A percentile compares a stretch with the other conserved stretches of the same genome.
phyloP scores from a whole-genome alignment of 2,113 vertebrate species.

The Oncorhynchus kisutch region DNA sequence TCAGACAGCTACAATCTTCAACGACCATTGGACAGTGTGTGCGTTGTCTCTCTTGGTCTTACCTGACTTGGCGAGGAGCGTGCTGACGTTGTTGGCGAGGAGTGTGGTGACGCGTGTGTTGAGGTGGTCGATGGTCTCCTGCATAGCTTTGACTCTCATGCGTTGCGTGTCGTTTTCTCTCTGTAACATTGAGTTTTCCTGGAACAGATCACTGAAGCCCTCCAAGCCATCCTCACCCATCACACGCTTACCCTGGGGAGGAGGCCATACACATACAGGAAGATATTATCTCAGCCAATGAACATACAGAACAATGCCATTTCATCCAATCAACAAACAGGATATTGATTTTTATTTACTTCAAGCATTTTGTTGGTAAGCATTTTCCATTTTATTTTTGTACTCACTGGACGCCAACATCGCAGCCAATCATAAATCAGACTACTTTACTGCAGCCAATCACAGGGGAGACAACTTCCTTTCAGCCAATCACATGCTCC shows the following conservation, averaged over 20 bases:
- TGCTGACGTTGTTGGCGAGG: constrained; percentile 89
- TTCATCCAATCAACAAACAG: background rate
- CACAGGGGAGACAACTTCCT: constrained; percentile 26
- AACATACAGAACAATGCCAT: background rate
- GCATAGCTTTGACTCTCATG: constrained; percentile 94
- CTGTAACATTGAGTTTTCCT: constrained; percentile 91
- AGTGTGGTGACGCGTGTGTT: constrained; percentile 89
- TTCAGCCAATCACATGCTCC: constrained; percentile 14
- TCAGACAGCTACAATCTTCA: too few relatives aligned
- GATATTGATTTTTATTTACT: background rate
- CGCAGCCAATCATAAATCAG: too few relatives aligned
- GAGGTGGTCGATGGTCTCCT: constrained; percentile 94
- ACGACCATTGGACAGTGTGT: background rate
- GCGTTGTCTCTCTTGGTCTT: constrained; percentile 14
- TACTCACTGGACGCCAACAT: too few relatives aligned
- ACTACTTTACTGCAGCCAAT: background rate
- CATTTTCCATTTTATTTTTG: constrained; percentile 16
- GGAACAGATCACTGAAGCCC: constrained; percentile 89
- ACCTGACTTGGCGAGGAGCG: constrained; percentile 91
- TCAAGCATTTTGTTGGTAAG: background rate
- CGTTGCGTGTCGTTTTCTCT: constrained; percentile 86
- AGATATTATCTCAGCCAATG: background rate
- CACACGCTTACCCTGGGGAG: constrained; percentile 87
- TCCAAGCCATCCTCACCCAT: constrained; percentile 85
- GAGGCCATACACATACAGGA: background rate